Base-by-base conservation (phyloP, 1,140 invertebrate genomes). In the Caerostris extrusa region DNA sequence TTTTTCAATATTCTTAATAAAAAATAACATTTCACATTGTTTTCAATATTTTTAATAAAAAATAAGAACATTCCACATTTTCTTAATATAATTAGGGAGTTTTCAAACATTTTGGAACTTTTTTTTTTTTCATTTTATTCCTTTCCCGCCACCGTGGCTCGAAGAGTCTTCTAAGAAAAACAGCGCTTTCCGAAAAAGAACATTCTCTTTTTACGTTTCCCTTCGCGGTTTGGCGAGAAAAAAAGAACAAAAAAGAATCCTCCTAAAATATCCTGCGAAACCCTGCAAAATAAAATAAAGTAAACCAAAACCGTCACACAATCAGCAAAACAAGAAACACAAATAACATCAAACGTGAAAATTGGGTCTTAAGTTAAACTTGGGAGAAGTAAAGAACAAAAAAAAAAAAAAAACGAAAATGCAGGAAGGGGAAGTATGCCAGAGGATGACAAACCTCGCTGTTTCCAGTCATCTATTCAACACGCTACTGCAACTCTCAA, bases 161-260 rank as follows among this genome's bases (percentile, higher is more conserved):
- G 53, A 2, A 17, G 5, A 14, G 71, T 64, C 19, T 53, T 12
- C 34, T 34, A 34, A 14, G 71, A 34, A 34, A 77, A 77, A 77
- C 71, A 77, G 50, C 50, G 71, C 34, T 53, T 7, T 77, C n/a
- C 71, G 10, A 77, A 77, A 77, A 77, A 77, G 69, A 77, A 77
- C 12, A 77, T 77, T 12, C 5, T 12, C 19, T 34, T 5, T 50
- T 50, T 50, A 50, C 14, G 50, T 77, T 77, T 77, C 10, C 2
- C 34, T 7, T 53, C 34, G 7, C 71, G 19, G 8, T 10, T 34
- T 7, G 19, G 8, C 7, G 3, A 7, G 7, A 19, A 12, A 3
- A 34, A 7, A 53, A 77, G 71, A 77, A 77, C 71, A 77, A 77
- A 77, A 77, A 77, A 77, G 71, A 50, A 12, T 7, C 34, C 71